phyloP scores from a whole-genome alignment of 2,113 vertebrate genomes.

The Colossoma macropomum region DNA sequence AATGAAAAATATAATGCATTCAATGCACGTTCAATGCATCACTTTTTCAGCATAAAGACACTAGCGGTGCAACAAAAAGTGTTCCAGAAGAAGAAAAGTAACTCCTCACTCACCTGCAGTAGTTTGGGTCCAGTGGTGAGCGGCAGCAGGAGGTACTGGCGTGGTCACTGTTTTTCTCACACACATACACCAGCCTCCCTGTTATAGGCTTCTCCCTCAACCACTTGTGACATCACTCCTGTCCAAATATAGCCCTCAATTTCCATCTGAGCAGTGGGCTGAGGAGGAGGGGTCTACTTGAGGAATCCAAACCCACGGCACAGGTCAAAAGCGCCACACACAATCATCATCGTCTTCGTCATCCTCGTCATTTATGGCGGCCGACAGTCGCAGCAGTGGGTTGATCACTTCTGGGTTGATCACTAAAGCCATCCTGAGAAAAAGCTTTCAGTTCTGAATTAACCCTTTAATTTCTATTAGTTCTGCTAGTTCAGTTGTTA shows the following conservation, averaged over 20 bases:
- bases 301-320: constrained; percentile 41
- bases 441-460: neutral
- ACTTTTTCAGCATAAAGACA: neutral
- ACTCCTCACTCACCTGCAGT: constrained; percentile 65
- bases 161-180: constrained; percentile 60
- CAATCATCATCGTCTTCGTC: constrained; percentile 64
- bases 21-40: neutral
- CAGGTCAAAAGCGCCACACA: constrained; percentile 48
- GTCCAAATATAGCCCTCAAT: constrained; percentile 79
- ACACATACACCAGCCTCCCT: constrained; percentile 55
- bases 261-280: constrained; percentile 54
- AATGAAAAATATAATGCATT: too few relatives aligned
- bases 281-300: constrained; percentile 34
- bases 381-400: constrained; percentile 44
- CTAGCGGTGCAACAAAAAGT: neutral
- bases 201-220: constrained; percentile 76
- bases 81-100: neutral
- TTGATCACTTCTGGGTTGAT: constrained; percentile 43
- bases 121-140: constrained; percentile 49
- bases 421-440: neutral
- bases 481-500: neutral
- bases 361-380: constrained; percentile 52
- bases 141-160: constrained; percentile 61
- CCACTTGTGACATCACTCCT: constrained; percentile 77
- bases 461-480: neutral